Conservation (phyloP, 1,140 invertebrate species). For the Elysia chlorotica region DNA sequence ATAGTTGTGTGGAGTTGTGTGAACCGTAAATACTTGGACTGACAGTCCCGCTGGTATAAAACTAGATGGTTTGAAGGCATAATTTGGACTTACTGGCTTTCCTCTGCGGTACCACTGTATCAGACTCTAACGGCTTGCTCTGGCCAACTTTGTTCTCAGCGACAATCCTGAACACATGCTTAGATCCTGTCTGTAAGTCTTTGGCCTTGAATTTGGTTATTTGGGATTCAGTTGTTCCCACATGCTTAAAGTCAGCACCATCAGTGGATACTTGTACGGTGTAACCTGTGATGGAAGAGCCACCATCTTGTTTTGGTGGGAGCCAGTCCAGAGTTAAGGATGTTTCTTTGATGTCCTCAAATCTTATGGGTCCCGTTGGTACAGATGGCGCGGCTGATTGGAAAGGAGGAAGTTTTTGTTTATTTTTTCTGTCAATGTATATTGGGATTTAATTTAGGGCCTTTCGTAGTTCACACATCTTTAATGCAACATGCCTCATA, state of each 20-base stretch:
- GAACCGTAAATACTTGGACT: no score
- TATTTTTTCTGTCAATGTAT: background rate
- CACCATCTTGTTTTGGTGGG: conserved; percentile 88
- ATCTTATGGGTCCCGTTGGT: conserved; percentile 41
- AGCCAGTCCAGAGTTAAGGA: conserved; percentile 73
- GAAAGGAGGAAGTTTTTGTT: background rate
- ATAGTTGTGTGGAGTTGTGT: no score
- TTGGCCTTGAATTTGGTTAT: conserved; percentile 69
- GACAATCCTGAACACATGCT: conserved; percentile 90
- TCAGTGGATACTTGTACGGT: conserved; percentile 43
- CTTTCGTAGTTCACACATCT: no score
- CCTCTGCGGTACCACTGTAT: conserved; percentile 81
- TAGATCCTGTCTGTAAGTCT: conserved; percentile 86
- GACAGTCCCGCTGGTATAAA: no score
- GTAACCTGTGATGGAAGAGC: conserved; percentile 66
- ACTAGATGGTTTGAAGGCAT: no score
- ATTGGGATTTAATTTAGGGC: no score
- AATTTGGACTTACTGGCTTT: conserved; percentile 24
- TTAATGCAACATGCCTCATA: no score
- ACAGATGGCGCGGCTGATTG: conserved; percentile 30
- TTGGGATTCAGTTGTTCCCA: conserved; percentile 34
- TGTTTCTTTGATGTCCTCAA: conserved; percentile 81
- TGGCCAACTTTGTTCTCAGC: conserved; percentile 95
- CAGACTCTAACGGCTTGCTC: conserved; percentile 91
- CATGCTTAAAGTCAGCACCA: conserved; percentile 32